Evolutionary conservation across 64 coral and sea anemone species (phyloP), one percentile per base, ranked within the genome.

Genomic region (Porites australiensis): DNA sequence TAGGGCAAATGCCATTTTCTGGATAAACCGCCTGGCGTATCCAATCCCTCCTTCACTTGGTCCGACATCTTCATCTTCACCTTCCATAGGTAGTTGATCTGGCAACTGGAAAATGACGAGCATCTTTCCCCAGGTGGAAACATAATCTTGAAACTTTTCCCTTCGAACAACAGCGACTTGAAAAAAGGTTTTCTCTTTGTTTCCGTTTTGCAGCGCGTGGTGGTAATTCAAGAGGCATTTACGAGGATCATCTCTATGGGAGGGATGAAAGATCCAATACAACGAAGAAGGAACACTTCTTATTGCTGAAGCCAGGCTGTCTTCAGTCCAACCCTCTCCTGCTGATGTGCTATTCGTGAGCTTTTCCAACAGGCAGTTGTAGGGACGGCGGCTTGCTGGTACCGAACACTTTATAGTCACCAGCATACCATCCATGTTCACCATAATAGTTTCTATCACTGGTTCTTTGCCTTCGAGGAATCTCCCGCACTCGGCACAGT

Each of bases 21-120:
- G 89, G 71, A 91, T 91, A 65, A 91, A 91, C 50, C 81, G 72
- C n/a, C 89, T 79, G 61, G 89, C 89, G 43, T 72, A 91, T 12
- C 89, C 89, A 66, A 91, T 13, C 45, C 89, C 89, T 82, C 89
- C 89, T 12, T 70, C 72, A 16, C 72, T 51, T 19, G 64, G 62
- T 4, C 22, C 60, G 72, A 13, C 4, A 2, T 44, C 14, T 57
- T 50, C 82, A 8, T 71, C 27, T 37, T 37, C 27, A 37, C 27
- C 27, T 37, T 37, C 27, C 27, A 37, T 80, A 11, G 89, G 77
- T 10, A 91, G 78, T 7, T 45, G 8, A 6, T 91, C 89, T 11
- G 89, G 89, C 44, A 91, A 52, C 45, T 82, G 89, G 14, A 91
- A 48, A 82, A 91, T 73, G 50, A 60, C 71, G 13, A 82, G 77